phyloP scores from a whole-genome alignment of 1,140 invertebrate genomes.

The Solen grandis region DNA sequence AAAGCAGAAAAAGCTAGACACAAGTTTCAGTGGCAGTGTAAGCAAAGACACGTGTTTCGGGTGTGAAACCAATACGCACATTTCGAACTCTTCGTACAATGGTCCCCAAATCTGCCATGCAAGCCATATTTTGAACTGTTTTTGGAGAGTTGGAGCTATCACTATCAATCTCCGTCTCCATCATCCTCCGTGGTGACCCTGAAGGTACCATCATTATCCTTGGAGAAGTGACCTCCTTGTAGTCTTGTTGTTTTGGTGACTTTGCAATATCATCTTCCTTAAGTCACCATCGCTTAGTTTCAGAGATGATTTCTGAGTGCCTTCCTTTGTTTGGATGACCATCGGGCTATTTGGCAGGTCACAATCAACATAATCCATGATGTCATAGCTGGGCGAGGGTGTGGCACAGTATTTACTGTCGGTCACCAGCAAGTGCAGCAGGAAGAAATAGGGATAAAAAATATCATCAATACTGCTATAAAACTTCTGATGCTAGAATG shows the following conservation, averaged over 20 bases:
- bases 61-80: conserved; percentile 68
- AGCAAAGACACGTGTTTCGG: conserved; percentile 69
- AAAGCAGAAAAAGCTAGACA: conserved; percentile 43
- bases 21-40: conserved; percentile 55
- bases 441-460: not conserved
- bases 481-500: too few species aligned
- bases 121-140: conserved; percentile 42
- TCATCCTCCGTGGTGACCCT: conserved; percentile 40
- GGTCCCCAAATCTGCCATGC: conserved; percentile 64
- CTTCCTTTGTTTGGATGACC: conserved; percentile 18
- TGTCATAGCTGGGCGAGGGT: conserved; percentile 60
- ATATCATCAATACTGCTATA: not conserved
- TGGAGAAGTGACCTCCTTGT: not conserved
- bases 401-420: conserved; percentile 69
- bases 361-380: conserved; percentile 43
- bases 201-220: conserved; percentile 23
- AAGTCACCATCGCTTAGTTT: conserved; percentile 11
- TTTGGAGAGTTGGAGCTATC: conserved; percentile 45
- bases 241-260: conserved; percentile 27
- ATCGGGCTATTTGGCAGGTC: conserved; percentile 2
- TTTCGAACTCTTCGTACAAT: conserved; percentile 67
- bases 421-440: conserved; percentile 2
- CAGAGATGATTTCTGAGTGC: not conserved
- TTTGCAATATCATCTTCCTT: not conserved
- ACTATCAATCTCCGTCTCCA: conserved; percentile 19